Evolutionary conservation across 2,113 vertebrate genomes (phyloP).

Genomic region (Prochilodus magdalenae): DNA sequence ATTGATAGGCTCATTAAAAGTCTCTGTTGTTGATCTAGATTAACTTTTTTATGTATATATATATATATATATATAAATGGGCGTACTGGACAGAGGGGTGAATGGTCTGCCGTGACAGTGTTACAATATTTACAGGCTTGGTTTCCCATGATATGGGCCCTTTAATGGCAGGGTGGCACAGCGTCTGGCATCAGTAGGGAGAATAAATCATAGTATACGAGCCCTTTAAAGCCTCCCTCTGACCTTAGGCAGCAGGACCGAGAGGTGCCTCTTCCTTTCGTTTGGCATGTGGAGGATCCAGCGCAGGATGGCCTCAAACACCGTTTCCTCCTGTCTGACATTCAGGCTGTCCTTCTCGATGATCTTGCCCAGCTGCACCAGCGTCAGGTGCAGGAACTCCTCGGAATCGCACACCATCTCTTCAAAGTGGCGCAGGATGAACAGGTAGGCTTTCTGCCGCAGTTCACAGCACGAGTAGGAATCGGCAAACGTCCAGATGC

Average conservation of each 20-base stretch:
- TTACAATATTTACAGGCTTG: no score
- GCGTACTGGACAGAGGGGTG: no score
- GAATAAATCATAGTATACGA: no score
- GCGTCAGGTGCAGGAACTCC: constrained; percentile 80
- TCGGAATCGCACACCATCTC: constrained; percentile 70
- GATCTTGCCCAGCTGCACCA: constrained; percentile 74
- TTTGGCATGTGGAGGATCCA: constrained; percentile 77
- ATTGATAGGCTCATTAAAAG: no score
- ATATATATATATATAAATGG: no score
- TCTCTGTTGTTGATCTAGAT: no score
- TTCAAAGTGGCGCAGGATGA: constrained; percentile 83
- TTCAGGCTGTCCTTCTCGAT: constrained; percentile 81
- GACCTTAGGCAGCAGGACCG: constrained; percentile 79
- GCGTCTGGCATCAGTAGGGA: no score
- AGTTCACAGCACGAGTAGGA: constrained; percentile 71
- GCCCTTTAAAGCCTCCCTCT: no score
- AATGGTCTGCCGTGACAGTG: no score
- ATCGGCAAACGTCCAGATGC: constrained; percentile 79
- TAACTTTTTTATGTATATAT: no score
- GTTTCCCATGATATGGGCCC: no score
- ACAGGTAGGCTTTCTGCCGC: constrained; percentile 71
- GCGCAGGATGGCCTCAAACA: constrained; percentile 78
- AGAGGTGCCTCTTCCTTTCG: constrained; percentile 71
- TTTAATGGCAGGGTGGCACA: no score
- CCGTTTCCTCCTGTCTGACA: constrained; percentile 75